Base-by-base conservation (phyloP, 2,797 vertebrate genomes). In the Acipenser oxyrinchus region DNA sequence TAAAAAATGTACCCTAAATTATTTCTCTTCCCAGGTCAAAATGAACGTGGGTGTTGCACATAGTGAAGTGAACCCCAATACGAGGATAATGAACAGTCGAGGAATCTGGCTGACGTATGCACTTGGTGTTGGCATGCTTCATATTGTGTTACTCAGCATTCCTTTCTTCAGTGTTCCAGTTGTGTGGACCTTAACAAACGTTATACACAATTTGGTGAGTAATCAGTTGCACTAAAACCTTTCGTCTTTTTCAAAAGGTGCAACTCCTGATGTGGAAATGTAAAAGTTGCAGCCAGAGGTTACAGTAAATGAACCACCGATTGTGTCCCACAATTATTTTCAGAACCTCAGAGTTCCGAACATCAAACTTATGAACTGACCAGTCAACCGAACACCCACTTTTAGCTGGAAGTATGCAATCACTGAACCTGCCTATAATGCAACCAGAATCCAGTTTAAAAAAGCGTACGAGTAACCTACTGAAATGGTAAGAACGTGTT, bases 11-110 rank as follows among this genome's bases (percentile, higher is more conserved):
- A 37, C 23, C 23, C 23, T 37, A 37, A 37, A 18, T 75, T 13
- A 67, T 52, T 73, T 73, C 69, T 60, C 64, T 72, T 76, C 2
- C 51, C 87, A 82, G 70, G 74, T 71, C 83, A 94, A 89, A 78
- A 98, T 99, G 96, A 97, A 99, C 6, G 96, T 98, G 73, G 95
- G 96, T 67, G 95, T 98, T 75, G 96, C 96, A 71, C 96, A 98
- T 88, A 98, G 96, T 50, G 96, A 99, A 83, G 95, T 96, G 73
- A 99, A 98, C 82, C 95, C 96, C 63, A 98, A 99, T 79, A 99
- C 95, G 0, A 87, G 93, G 64, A 95, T 99, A 74, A 98, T 99
- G 96, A 98, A 93, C 86, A 98, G 95, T 73, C 90, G 94, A 62
- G 96, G 95, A 70, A 97, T 98, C 89, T 98, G 96, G 96, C 88